Evolutionary conservation across 2,888 invertebrate species (phyloP), one percentile per base, ranked within the genome.

Genomic region (Pachydiplax longipennis): DNA sequence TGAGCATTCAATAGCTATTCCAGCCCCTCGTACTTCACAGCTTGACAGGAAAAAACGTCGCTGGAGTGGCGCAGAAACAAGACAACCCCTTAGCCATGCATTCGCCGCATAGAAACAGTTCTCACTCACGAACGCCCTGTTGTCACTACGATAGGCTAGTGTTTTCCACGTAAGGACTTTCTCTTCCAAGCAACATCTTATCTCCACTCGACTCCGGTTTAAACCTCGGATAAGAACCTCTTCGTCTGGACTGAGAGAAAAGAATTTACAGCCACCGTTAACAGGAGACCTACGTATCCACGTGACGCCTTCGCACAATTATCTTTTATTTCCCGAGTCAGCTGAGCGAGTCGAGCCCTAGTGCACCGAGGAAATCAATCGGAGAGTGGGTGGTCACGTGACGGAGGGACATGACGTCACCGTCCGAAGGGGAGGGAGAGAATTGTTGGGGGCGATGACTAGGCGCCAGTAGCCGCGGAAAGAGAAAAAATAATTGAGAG

Each of bases 261-360:
- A 31, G 73, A 73, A 73, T 73, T 13, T 73, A 25, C 73, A 31
- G 58, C 31, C 35, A 6, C 13, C n/a, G 35, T 87, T 87, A 61
- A 87, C 35, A 37, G 40, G 37, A 15, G 61, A 87, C 58, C 22
- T 37, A 61, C 35, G 37, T 37, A 35, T 12, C 37, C 44, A 44
- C 44, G 10, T 44, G 44, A 44, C n/a, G n/a, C 65, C 18, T 15
- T 37, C 22, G 22, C 6, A 65, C 61, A 65, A 37, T 61, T 61
- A 87, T 61, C 35, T 37, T 87, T 61, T 87, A 87, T 87, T 61
- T 87, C 87, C 87, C 8, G 37, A 40, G 87, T 61, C 37, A 65
- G 35, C 87, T 40, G 87, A 65, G 87, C 61, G 83, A 61, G 58
- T 18, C 37, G 31, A 53, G 44, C 15, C 18, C 35, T 65, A 22